Evolutionary conservation across 2,797 vertebrate species (phyloP), one percentile per base, ranked within the genome.

Genomic region (Balearica regulorum): DNA sequence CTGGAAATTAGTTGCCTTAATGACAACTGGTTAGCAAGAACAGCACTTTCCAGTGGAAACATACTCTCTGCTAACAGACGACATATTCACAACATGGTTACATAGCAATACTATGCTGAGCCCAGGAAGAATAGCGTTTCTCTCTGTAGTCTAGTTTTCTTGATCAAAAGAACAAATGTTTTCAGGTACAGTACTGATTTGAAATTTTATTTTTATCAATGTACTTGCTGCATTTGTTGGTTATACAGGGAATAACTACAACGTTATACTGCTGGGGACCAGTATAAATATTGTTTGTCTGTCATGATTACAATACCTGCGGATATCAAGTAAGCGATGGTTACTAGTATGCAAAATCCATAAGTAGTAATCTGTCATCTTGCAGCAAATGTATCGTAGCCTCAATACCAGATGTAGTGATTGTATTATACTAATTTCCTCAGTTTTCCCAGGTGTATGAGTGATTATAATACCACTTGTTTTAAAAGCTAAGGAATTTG

Each of bases 371-470:
- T 90, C 85, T 93, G 76, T 97, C 95, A 91, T 93, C 87, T 84
- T 80, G 76, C 83, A 96, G 87, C 44, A 89, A 77, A 92, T 69
- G 46, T 39, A 43, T 70, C 1, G 4, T 48, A 76, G 71, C n/a
- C 68, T 89, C 83, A 41, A n/a, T 77, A 71, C 41, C 83, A 87
- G 71, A 83, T 79, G 88, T 87, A 94, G 96, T 91, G 80, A 85
- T 61, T 90, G 46, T 62, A 89, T 88, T 94, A 90, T 88, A 90
- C 89, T 87, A 71, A 97, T 97, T 97, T 97, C 96, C 97, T 97
- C 51, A 17, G 62, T 97, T 96, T 97, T 96, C 97, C 96, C 96
- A 51, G 43, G 64, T 95, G 97, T 25, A 82, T 24, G n/a, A 72
- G 55, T 94, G 89, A 95, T 96, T 97, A 82, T 88, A 97, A 95